Percentiles rank a stretch among this genome's conserved stretches.
Evolutionary conservation across 2,113 vertebrate species (phyloP).

Genomic region (Aldabrachelys gigantea): DNA sequence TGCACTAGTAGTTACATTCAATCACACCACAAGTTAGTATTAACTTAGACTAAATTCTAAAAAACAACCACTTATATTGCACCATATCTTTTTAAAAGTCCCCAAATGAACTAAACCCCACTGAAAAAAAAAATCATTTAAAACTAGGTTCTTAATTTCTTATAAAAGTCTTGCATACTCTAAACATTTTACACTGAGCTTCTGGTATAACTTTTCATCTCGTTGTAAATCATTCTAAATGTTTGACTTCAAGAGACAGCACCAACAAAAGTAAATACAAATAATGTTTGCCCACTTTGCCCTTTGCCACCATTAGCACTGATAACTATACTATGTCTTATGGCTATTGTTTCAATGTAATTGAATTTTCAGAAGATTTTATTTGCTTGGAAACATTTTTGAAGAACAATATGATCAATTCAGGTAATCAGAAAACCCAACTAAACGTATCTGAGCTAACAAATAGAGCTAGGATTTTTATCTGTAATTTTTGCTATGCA

Average conservation of each 20-base stretch:
- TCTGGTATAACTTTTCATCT: background rate
- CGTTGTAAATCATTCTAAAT: conserved; percentile 1
- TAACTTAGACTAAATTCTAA: background rate
- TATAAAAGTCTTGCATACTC: background rate
- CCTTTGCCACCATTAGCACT: conserved; percentile 8
- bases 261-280: background rate
- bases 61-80: background rate
- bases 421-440: conserved; percentile 32
- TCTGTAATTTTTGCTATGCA: background rate
- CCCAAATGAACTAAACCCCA: background rate
- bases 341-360: conserved; percentile 53
- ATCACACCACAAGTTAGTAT: background rate
- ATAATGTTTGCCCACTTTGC: background rate
- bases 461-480: background rate
- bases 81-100: background rate
- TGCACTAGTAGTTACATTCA: background rate
- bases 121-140: background rate
- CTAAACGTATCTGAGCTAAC: conserved; percentile 18
- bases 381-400: conserved; percentile 41
- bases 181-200: background rate
- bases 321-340: conserved; percentile 25
- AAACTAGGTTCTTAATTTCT: background rate
- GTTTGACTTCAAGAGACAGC: background rate
- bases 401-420: conserved; percentile 41
- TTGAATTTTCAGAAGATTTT: conserved; percentile 54